A percentile compares a stretch with the other conserved stretches of the same genome.
phyloP scores from a whole-genome alignment of 1,140 invertebrate genomes.

The Macrostomum lignano region DNA sequence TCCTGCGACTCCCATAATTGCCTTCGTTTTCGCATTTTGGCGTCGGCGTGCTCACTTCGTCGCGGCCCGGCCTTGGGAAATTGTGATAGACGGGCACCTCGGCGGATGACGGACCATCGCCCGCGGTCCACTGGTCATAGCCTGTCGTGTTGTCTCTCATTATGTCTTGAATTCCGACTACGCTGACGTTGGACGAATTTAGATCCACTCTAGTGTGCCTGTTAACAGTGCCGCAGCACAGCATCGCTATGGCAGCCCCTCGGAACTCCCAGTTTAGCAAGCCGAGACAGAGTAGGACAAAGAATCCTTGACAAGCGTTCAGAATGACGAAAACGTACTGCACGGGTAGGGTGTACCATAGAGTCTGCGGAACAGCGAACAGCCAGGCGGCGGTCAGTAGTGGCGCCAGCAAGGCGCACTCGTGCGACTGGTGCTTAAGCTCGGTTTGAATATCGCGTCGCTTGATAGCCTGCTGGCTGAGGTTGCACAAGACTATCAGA shows the following conservation, averaged over 20 bases:
- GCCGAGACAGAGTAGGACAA: neutral
- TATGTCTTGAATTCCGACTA: no score
- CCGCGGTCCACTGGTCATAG: no score
- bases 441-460: neutral
- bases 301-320: neutral
- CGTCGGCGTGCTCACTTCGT: no score
- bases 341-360: neutral
- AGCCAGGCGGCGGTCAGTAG: neutral
- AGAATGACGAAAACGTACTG: neutral
- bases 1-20: no score
- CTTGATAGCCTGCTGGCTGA: neutral
- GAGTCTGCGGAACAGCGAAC: neutral
- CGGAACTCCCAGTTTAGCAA: neutral
- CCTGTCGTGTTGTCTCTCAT: no score
- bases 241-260: neutral
- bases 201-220: no score
- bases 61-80: no score
- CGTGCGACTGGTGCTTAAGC: neutral
- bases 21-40: no score
- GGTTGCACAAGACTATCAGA: constrained; percentile 1
- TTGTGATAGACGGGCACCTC: no score
- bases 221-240: no score
- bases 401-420: neutral
- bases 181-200: no score
- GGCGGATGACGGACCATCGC: no score